These are phyloP conservation scores for Pogonomyrmex barbatus DNA, from an alignment of 1,140 invertebrate genomes.

Conservation along the genomic window DNA sequence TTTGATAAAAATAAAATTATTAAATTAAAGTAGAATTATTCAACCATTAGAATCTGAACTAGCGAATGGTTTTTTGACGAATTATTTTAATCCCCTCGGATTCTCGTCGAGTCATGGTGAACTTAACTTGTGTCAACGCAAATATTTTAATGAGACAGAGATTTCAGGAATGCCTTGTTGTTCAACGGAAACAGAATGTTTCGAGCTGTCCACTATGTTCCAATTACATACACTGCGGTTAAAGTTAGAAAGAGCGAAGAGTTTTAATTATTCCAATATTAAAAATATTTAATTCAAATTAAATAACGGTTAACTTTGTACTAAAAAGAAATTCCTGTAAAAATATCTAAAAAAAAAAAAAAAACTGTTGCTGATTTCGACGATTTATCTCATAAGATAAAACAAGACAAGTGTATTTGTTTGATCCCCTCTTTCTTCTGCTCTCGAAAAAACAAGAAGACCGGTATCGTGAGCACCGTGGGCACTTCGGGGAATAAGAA, in stretches of 20 bases:
- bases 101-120: constrained; percentile 4
- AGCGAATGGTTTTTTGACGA: constrained; percentile 1
- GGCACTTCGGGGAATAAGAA: background rate
- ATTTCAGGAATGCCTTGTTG: constrained; percentile 19
- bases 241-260: background rate
- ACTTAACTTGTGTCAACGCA: constrained; percentile 15
- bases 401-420: background rate
- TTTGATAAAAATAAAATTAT: background rate
- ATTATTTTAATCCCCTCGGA: background rate
- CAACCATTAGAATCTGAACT: background rate
- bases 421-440: background rate
- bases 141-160: constrained; percentile 47
- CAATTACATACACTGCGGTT: background rate
- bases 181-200: background rate
- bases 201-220: background rate
- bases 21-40: background rate
- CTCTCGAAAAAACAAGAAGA: background rate
- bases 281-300: background rate
- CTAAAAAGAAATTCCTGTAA: background rate
- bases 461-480: background rate
- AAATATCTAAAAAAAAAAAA: background rate
- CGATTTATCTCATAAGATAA: background rate
- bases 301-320: background rate
- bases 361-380: background rate
- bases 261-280: constrained; percentile 18